Conservation (phyloP, 2,113 vertebrate genomes). For the Tragelaphus buxtoni region DNA sequence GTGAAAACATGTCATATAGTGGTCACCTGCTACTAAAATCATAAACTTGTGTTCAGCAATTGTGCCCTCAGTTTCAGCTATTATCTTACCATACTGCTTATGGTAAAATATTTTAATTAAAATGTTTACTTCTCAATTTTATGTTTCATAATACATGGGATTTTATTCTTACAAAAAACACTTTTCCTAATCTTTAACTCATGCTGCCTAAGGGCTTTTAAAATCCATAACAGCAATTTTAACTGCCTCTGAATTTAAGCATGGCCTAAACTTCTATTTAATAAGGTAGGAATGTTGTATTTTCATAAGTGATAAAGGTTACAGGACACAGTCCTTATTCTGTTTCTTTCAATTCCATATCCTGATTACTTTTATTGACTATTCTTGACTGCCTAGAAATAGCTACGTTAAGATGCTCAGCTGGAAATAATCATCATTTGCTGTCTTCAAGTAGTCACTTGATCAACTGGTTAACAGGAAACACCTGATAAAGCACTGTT, state of each 20-base stretch:
- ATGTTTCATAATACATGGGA: conserved; percentile 10
- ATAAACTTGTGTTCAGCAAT: neutral
- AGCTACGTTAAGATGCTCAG: neutral
- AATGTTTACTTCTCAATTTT: neutral
- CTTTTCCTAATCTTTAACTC: conserved; percentile 9
- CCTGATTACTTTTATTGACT: neutral
- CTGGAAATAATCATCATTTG: neutral
- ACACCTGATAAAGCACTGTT: too few species aligned
- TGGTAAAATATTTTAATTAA: conserved; percentile 7
- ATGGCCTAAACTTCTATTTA: neutral
- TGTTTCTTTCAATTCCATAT: neutral
- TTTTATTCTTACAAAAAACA: neutral
- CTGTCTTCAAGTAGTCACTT: too few species aligned
- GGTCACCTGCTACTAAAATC: conserved; percentile 18
- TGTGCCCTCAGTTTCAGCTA: neutral
- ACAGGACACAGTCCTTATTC: neutral
- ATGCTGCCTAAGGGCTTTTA: neutral
- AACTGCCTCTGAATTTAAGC: conserved; percentile 26
- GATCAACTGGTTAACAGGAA: too few species aligned
- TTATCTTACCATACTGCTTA: neutral
- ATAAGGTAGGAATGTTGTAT: neutral
- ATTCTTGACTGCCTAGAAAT: neutral
- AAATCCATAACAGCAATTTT: neutral
- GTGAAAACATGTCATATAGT: neutral
- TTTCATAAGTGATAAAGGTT: neutral